Conservation (phyloP, 2,888 invertebrate species). For the Desoria tigrina region DNA sequence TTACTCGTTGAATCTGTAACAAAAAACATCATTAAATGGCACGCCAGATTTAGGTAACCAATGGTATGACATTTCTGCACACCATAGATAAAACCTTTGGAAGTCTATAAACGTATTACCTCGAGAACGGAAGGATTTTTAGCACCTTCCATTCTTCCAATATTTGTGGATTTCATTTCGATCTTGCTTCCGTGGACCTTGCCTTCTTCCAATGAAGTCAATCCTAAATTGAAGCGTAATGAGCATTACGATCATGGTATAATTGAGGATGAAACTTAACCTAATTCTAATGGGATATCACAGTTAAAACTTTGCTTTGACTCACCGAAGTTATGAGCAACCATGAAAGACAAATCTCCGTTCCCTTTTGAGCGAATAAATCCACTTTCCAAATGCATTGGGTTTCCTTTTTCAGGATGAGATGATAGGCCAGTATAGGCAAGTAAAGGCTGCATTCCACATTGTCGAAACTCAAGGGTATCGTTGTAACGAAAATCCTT, state of each 20-base stretch:
- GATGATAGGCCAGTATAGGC: slow-evolving; percentile 62
- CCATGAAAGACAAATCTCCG: slow-evolving; percentile 61
- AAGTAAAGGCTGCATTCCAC: slow-evolving; percentile 60
- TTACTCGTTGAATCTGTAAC: slow-evolving; percentile 58
- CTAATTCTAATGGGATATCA: neutral
- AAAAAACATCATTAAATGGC: neutral
- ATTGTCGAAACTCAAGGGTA: slow-evolving; percentile 49
- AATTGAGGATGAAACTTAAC: no score
- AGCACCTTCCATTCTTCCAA: slow-evolving; percentile 62
- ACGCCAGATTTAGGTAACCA: no score
- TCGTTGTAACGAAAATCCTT: slow-evolving; percentile 64
- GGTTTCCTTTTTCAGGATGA: slow-evolving; percentile 61
- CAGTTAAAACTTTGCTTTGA: neutral
- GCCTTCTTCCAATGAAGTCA: slow-evolving; percentile 66
- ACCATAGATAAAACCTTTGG: slow-evolving; percentile 4
- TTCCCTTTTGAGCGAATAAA: slow-evolving; percentile 64
- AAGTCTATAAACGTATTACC: slow-evolving; percentile 48
- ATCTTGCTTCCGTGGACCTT: slow-evolving; percentile 56
- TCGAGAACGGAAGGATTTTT: slow-evolving; percentile 62
- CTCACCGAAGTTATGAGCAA: slow-evolving; percentile 66
- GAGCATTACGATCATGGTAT: no score
- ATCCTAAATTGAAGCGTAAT: no score
- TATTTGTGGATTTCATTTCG: slow-evolving; percentile 56
- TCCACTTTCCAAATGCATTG: slow-evolving; percentile 67
- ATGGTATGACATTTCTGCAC: neutral